phyloP scores from a whole-genome alignment of 2,113 vertebrate genomes.

The Tiliqua scincoides region DNA sequence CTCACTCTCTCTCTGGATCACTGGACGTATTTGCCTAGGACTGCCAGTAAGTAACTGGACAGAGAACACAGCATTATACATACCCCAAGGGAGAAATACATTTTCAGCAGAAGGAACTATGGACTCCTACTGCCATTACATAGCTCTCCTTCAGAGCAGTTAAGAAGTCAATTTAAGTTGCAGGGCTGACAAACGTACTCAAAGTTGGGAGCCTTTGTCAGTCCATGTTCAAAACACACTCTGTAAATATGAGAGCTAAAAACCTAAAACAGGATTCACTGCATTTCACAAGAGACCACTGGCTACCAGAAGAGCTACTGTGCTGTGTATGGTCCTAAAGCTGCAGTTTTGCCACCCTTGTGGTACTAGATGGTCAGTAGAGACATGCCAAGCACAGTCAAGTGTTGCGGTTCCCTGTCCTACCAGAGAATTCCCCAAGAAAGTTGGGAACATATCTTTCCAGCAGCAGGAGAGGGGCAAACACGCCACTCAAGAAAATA shows the following conservation, averaged over 20 bases:
- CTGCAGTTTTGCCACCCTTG: neutral
- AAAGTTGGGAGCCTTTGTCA: neutral
- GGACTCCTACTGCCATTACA: neutral
- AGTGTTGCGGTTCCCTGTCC: neutral
- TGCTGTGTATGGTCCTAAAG: neutral
- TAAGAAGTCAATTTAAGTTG: neutral
- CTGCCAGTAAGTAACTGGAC: neutral
- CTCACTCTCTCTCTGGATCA: neutral
- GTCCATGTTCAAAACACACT: neutral
- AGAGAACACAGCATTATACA: slow-evolving; percentile 1
- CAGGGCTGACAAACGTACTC: neutral
- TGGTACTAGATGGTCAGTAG: neutral
- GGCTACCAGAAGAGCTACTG: neutral
- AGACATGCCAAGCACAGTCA: neutral
- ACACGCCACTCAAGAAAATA: neutral
- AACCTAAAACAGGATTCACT: neutral
- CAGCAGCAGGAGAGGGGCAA: neutral
- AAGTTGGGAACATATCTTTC: neutral
- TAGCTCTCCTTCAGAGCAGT: neutral
- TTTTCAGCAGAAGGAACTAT: too few relatives aligned
- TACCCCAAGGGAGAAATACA: neutral
- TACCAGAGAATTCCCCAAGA: too few relatives aligned
- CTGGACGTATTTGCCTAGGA: slow-evolving; percentile 1
- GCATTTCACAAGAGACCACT: neutral
- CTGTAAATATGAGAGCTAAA: neutral